These are phyloP conservation scores for Zootoca vivipara DNA, from an alignment of 2,113 vertebrate species.

Conservation along the genomic window DNA sequence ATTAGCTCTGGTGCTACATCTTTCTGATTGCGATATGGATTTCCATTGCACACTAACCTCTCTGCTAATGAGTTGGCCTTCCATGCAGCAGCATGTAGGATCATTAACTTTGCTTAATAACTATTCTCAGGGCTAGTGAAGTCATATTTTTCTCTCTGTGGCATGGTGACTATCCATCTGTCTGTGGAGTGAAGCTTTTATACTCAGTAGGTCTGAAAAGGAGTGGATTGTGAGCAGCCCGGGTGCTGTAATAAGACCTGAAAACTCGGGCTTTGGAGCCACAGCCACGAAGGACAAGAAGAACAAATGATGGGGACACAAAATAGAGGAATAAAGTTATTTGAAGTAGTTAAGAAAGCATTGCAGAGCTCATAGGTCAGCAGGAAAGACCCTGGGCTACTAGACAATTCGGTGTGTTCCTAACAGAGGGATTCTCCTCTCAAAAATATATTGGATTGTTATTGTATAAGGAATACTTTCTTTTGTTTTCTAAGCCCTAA, in stretches of 20 bases:
- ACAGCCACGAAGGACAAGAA: not conserved
- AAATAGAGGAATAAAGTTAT: not conserved
- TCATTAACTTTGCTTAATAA: conserved; percentile 34
- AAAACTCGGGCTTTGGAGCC: not conserved
- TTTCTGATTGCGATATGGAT: conserved; percentile 16
- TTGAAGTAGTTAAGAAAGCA: not conserved
- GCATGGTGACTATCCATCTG: conserved; percentile 16
- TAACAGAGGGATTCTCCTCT: too few relatives aligned
- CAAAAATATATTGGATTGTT: too few relatives aligned
- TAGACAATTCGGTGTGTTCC: too few relatives aligned
- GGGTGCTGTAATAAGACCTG: not conserved
- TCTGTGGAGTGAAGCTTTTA: not conserved
- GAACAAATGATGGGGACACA: not conserved
- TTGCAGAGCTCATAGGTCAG: not conserved
- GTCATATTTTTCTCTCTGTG: not conserved
- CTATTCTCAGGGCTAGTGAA: not conserved
- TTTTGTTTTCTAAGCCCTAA: too few relatives aligned
- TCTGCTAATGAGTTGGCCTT: conserved; percentile 23
- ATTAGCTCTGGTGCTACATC: conserved; percentile 13
- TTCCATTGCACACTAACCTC: conserved; percentile 2
- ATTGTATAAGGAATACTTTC: too few relatives aligned
- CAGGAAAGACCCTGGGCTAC: not conserved
- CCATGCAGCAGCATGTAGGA: conserved; percentile 2
- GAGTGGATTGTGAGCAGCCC: not conserved
- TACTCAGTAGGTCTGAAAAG: not conserved